Percentiles rank a stretch among this genome's conserved stretches.
Conservation (phyloP, 2,888 invertebrate genomes). For the Ligdia adustata region DNA sequence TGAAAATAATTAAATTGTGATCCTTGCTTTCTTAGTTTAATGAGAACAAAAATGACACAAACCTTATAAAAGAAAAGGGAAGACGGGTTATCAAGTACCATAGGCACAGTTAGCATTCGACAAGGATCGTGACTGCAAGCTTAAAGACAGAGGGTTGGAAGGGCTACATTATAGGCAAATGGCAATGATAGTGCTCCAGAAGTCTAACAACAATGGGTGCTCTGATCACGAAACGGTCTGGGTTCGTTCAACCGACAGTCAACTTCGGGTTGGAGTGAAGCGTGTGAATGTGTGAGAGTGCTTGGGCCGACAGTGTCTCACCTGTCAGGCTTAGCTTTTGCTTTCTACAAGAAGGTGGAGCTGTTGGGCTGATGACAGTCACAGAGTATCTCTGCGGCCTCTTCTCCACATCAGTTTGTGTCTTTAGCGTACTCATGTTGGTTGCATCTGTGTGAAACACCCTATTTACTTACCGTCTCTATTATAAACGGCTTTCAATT, state of each 20-base stretch:
- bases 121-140: constrained; percentile 25
- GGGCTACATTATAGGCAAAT: constrained; percentile 31
- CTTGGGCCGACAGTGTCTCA: constrained; percentile 68
- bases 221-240: constrained; percentile 26
- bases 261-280: constrained; percentile 36
- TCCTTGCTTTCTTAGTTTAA: background rate
- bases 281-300: constrained; percentile 40
- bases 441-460: constrained; percentile 77
- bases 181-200: constrained; percentile 35
- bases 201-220: constrained; percentile 38
- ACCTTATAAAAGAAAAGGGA: constrained; percentile 22
- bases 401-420: constrained; percentile 60
- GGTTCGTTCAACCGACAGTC: constrained; percentile 34
- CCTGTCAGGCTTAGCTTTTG: constrained; percentile 88
- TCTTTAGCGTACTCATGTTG: constrained; percentile 63
- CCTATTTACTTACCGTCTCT: too few species aligned
- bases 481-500: too few species aligned
- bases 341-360: constrained; percentile 86
- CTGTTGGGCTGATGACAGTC: constrained; percentile 86
- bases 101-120: constrained; percentile 10
- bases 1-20: constrained; percentile 49
- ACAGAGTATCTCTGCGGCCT: constrained; percentile 80
- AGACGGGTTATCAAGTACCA: constrained; percentile 18
- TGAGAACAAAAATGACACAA: constrained; percentile 18
- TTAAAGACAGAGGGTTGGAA: constrained; percentile 20